Conservation (phyloP, 2,797 vertebrate genomes). For the Sorex maritimensis region DNA sequence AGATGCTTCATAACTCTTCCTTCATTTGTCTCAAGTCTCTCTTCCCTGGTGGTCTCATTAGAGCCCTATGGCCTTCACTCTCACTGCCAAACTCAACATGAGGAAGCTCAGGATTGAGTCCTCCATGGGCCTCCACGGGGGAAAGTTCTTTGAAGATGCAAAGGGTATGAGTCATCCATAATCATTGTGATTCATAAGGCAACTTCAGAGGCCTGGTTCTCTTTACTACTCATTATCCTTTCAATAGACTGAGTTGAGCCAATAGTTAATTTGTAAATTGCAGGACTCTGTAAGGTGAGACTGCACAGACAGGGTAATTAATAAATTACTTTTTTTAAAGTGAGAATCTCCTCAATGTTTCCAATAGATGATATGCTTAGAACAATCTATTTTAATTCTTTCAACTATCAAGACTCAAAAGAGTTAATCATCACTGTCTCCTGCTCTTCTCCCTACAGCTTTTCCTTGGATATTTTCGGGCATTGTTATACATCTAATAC, state of each 20-base stretch:
- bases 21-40: not conserved
- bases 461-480: not conserved
- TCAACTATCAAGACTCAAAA: not conserved
- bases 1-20: rapidly evolving
- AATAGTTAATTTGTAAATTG: conserved; percentile 75
- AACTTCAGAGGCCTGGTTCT: conserved; percentile 56
- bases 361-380: not conserved
- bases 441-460: not conserved
- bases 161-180: conserved; percentile 58
- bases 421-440: not conserved
- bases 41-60: not conserved
- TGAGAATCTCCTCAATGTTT: conserved; percentile 36
- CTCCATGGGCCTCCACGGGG: not conserved
- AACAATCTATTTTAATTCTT: conserved; percentile 15
- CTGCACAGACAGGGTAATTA: conserved; percentile 44
- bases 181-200: conserved; percentile 24
- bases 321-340: conserved; percentile 53
- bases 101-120: not conserved
- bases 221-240: conserved; percentile 21
- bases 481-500: rapidly evolving
- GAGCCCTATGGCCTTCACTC: too few relatives aligned
- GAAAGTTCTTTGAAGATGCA: conserved; percentile 69
- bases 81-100: not conserved
- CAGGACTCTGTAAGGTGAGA: conserved; percentile 48
- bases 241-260: conserved; percentile 43